phyloP scores from a whole-genome alignment of 2,113 vertebrate genomes.

The Oxygymnocypris stewartii region DNA sequence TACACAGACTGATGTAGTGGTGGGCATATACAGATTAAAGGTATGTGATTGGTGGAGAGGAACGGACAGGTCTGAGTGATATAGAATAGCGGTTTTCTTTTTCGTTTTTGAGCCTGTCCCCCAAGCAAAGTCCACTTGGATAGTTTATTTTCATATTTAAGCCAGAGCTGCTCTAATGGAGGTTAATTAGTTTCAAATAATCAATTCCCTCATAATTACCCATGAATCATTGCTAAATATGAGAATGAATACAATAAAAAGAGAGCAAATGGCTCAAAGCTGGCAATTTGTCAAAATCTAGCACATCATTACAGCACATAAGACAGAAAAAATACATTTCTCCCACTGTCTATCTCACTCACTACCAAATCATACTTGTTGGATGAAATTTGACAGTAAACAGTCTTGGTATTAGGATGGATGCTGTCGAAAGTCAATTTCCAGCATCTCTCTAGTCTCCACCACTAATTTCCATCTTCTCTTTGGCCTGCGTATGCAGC shows the following conservation, averaged over 20 bases:
- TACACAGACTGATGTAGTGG: slow-evolving; percentile 20
- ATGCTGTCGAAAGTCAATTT: slow-evolving; percentile 22
- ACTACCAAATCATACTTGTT: slow-evolving; percentile 24
- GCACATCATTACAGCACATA: slow-evolving; percentile 18
- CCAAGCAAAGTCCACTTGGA: not conserved
- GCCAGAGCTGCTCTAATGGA: slow-evolving; percentile 33
- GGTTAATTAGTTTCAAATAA: slow-evolving; percentile 34
- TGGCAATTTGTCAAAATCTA: slow-evolving; percentile 34
- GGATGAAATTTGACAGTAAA: slow-evolving; percentile 41
- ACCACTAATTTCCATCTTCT: not conserved
- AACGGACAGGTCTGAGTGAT: slow-evolving; percentile 5
- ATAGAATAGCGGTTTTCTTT: not conserved
- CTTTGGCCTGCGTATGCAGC: not conserved
- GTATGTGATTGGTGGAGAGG: slow-evolving; percentile 10
- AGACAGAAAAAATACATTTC: slow-evolving; percentile 24
- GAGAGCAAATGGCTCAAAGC: slow-evolving; percentile 17
- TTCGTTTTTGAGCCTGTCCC: not conserved
- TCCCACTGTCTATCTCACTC: slow-evolving; percentile 25
- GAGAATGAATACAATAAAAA: slow-evolving; percentile 33
- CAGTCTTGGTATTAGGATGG: slow-evolving; percentile 32
- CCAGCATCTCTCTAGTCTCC: not conserved
- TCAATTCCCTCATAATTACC: slow-evolving; percentile 44
- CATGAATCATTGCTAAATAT: slow-evolving; percentile 43
- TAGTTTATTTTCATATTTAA: slow-evolving; percentile 38
- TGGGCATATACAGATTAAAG: not conserved